phyloP scores from a whole-genome alignment of 2,797 vertebrate genomes.

The Bradypodion ventrale region DNA sequence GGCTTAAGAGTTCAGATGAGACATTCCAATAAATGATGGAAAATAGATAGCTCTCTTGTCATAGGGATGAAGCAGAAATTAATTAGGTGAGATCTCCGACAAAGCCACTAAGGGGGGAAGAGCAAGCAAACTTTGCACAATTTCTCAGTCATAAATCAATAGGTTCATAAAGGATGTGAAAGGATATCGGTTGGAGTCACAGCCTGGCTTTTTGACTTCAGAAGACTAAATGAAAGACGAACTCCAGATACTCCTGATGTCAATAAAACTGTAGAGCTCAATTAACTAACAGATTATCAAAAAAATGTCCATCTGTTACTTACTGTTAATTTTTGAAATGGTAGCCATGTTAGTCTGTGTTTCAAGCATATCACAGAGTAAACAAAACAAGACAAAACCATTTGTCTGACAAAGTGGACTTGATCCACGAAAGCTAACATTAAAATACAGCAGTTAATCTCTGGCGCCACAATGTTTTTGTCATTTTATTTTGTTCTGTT shows the following conservation, averaged over 20 bases:
- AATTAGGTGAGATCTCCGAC: neutral
- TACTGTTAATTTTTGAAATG: no score
- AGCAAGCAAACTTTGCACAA: neutral
- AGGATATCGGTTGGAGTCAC: neutral
- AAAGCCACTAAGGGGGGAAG: neutral
- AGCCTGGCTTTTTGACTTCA: neutral
- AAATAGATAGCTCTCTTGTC: neutral
- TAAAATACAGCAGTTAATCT: no score
- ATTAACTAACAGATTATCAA: neutral
- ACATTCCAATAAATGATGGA: neutral
- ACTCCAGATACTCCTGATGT: neutral
- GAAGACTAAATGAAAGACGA: neutral
- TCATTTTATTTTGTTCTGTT: no score
- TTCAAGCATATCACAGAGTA: no score
- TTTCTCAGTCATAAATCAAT: neutral
- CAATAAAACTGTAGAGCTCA: neutral
- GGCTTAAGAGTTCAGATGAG: neutral
- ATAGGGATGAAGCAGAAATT: neutral
- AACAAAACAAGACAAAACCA: no score
- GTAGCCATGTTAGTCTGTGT: no score
- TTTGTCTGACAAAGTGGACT: no score
- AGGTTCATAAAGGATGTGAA: neutral
- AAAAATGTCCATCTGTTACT: neutral
- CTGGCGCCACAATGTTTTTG: no score
- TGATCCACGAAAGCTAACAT: no score